Evolutionary conservation across 2,113 vertebrate genomes (phyloP), one percentile per base, ranked within the genome.

Genomic region (Mohoua ochrocephala): DNA sequence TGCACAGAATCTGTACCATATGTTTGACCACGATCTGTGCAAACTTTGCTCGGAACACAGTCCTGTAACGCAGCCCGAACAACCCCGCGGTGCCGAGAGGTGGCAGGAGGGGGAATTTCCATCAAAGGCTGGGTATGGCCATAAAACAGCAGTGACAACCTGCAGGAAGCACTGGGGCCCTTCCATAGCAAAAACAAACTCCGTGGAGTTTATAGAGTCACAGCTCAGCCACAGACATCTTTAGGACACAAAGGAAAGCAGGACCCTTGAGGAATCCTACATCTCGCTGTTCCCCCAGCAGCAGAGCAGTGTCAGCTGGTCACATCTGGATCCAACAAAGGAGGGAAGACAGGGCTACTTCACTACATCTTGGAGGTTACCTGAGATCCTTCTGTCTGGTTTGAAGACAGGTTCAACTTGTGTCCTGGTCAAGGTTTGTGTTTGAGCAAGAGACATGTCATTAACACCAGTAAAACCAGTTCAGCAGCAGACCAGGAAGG

Each of bases 1-100:
- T 93, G 82, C 77, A 94, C 57, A 49, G 94, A 96, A 96, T 96
- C 92, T 57, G 52, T 93, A 94, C 95, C 95, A 97, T 92, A 96
- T 94, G 95, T 94, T 92, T 92, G 80, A 91, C 86, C 39, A 91
- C 33, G 39, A 35, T 21, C 79, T 81, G 59, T 22, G 39, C 68
- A 93, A 86, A 88, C 87, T 50, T 70, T 71, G 54, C 90, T 53
- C 53, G 22, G 54, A 88, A 74, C 71, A 49, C 39, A 20, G 76
- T 67, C 64, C 73, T 63, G 76, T 41, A 81, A 74, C 0, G 13
- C 64, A 92, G 88, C 76, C 71, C 64, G 28, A 93, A 89, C 35
- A 84, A 69, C 28, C 86, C 65, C 6, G 0, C 8, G 21, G 82
- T 28, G 45, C 73, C 56, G 64, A 91, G 85, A 86, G 85, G 82